A percentile compares a stretch with the other conserved stretches of the same genome.
phyloP scores from a whole-genome alignment of 2,888 invertebrate species.

The Cheilosia variabilis region DNA sequence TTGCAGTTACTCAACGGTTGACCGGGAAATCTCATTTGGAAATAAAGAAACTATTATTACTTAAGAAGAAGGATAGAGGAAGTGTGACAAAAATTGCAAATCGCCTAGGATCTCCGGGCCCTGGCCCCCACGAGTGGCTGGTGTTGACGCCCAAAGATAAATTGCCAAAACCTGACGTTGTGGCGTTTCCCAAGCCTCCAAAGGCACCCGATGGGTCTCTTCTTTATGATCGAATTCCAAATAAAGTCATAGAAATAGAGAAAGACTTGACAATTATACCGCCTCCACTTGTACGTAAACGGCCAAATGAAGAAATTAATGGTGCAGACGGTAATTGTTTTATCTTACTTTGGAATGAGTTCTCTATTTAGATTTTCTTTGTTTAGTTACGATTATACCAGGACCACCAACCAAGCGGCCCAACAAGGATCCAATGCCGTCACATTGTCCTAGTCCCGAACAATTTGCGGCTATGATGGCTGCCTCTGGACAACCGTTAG shows the following conservation, averaged over 20 bases:
- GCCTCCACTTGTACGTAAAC: constrained; percentile 88
- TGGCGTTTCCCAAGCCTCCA: constrained; percentile 95
- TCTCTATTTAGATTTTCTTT: not conserved
- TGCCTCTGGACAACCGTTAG: constrained; percentile 88
- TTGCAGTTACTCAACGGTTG: constrained; percentile 85
- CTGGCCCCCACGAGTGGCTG: constrained; percentile 85
- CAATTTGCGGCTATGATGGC: constrained; percentile 90
- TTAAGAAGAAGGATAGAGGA: constrained; percentile 86
- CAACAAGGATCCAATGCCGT: constrained; percentile 90
- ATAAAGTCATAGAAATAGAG: constrained; percentile 87
- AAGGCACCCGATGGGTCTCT: constrained; percentile 95
- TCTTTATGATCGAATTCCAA: constrained; percentile 93
- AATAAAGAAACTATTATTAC: constrained; percentile 85
- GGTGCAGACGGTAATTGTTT: constrained; percentile 81
- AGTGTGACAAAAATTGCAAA: constrained; percentile 90
- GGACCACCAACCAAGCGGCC: constrained; percentile 92
- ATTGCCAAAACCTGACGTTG: constrained; percentile 91
- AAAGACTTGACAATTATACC: constrained; percentile 87
- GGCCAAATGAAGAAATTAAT: constrained; percentile 92
- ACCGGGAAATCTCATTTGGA: constrained; percentile 85
- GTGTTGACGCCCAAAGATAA: constrained; percentile 84
- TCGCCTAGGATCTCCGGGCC: constrained; percentile 87
- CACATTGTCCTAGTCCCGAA: constrained; percentile 88
- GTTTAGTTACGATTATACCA: constrained; percentile 80
- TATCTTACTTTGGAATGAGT: not conserved